phyloP scores from a whole-genome alignment of 2,797 vertebrate genomes.

The Xenopus petersii region DNA sequence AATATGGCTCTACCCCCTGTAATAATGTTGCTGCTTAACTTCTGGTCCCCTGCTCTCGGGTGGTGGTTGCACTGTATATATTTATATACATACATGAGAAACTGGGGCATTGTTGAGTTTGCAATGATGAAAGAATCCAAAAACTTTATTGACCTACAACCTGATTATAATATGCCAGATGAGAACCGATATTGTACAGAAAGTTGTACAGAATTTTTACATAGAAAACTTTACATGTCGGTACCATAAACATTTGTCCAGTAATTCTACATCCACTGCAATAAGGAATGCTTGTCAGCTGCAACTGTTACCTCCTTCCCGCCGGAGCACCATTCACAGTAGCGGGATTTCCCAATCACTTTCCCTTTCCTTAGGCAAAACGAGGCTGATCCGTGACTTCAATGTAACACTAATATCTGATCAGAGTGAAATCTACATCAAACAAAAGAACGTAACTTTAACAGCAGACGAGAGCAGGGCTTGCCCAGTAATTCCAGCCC shows the following conservation, averaged over 20 bases:
- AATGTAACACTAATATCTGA: slow-evolving; percentile 88
- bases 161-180: slow-evolving; percentile 97
- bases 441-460: slow-evolving; percentile 75
- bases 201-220: slow-evolving; percentile 92
- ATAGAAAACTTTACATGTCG: slow-evolving; percentile 99
- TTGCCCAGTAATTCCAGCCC: slow-evolving; percentile 76
- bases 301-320: too few relatives aligned
- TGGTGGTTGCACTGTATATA: not conserved
- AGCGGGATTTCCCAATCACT: slow-evolving; percentile 85
- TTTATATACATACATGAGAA: slow-evolving; percentile 15
- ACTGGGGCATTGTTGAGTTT: slow-evolving; percentile 64
- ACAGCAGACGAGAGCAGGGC: slow-evolving; percentile 85
- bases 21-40: too few relatives aligned
- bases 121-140: slow-evolving; percentile 92
- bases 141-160: slow-evolving; percentile 99
- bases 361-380: slow-evolving; percentile 70
- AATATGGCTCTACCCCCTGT: too few relatives aligned
- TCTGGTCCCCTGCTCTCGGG: too few relatives aligned
- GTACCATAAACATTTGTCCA: slow-evolving; percentile 97
- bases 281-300: slow-evolving; percentile 89
- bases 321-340: slow-evolving; percentile 80
- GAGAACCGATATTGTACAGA: slow-evolving; percentile 94
- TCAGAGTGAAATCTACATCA: slow-evolving; percentile 93
- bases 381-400: slow-evolving; percentile 81
- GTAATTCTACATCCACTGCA: slow-evolving; percentile 90